A percentile compares a stretch with the other conserved stretches of the same genome.
These are phyloP conservation scores for Drosophila kikkawai DNA, from an alignment of 1,140 invertebrate species.

Conservation along the genomic window DNA sequence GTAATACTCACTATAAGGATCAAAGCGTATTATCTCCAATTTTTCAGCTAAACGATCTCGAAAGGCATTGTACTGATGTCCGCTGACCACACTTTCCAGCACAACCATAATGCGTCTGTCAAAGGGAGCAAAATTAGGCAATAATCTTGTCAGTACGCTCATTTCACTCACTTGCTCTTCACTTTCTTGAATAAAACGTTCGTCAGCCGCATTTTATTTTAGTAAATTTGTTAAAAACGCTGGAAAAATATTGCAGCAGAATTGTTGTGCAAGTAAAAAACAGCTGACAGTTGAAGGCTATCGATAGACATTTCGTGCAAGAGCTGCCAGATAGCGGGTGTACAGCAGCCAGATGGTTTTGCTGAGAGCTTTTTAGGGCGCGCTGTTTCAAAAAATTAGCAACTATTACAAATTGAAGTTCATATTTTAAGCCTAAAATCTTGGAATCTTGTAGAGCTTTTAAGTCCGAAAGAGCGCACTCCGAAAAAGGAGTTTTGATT, in stretches of 20 bases:
- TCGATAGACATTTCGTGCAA: not conserved
- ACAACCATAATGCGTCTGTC: constrained; percentile 90
- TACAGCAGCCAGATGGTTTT: not conserved
- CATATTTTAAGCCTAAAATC: not conserved
- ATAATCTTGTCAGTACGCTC: constrained; percentile 52
- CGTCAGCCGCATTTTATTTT: constrained; percentile 63
- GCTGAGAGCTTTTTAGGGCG: not conserved
- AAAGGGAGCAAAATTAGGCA: not conserved
- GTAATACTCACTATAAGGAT: constrained; percentile 90
- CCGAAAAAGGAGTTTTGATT: not conserved
- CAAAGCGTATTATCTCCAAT: constrained; percentile 90
- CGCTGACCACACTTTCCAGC: constrained; percentile 91
- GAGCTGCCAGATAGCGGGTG: not conserved
- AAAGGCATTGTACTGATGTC: constrained; percentile 88
- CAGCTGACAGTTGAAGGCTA: constrained; percentile 4
- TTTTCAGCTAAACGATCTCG: constrained; percentile 92
- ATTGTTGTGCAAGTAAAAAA: constrained; percentile 34
- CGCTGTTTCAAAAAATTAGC: not conserved
- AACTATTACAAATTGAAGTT: not conserved
- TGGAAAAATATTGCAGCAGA: constrained; percentile 17
- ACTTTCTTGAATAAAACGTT: constrained; percentile 72
- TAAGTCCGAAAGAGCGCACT: not conserved
- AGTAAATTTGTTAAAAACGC: not conserved
- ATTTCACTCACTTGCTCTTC: constrained; percentile 72
- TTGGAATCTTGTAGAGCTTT: not conserved